Conservation (phyloP, 1,140 invertebrate genomes). For the Euborellia annulipes region DNA sequence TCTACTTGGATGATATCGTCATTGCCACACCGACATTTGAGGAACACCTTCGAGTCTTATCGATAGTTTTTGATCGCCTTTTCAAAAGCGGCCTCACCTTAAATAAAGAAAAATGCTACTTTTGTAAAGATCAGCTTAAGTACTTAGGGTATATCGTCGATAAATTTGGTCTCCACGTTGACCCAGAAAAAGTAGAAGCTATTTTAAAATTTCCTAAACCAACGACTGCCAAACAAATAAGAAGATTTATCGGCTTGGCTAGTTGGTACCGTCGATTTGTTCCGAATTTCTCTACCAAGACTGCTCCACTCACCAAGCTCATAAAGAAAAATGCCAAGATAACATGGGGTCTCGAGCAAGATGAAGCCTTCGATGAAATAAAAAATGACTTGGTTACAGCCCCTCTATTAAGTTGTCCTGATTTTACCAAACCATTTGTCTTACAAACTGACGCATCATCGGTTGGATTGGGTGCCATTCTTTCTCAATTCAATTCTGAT, state of each 20-base stretch:
- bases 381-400: slow-evolving; percentile 2
- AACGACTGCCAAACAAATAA: slow-evolving; percentile 13
- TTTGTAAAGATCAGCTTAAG: slow-evolving; percentile 16
- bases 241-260: slow-evolving; percentile 17
- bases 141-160: slow-evolving; percentile 20
- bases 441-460: slow-evolving; percentile 6
- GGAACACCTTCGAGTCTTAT: too few species aligned
- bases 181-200: slow-evolving; percentile 16
- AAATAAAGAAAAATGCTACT: slow-evolving; percentile 21
- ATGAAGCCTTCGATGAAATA: slow-evolving; percentile 3
- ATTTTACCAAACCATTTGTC: slow-evolving; percentile 7
- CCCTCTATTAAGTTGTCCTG: slow-evolving; percentile 4
- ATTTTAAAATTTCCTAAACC: slow-evolving; percentile 15
- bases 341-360: background rate
- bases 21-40: too few species aligned
- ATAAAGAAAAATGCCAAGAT: slow-evolving; percentile 1
- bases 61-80: too few species aligned
- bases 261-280: slow-evolving; percentile 12
- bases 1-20: slow-evolving; percentile 7
- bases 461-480: slow-evolving; percentile 1
- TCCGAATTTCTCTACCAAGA: too few species aligned
- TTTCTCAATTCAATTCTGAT: too few species aligned
- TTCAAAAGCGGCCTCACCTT: too few species aligned
- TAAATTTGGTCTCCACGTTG: slow-evolving; percentile 14
- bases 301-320: background rate